Evolutionary conservation across 92 coral and sea anemone species (phyloP), one percentile per base, ranked within the genome.

Genomic region (Porites evermanni): DNA sequence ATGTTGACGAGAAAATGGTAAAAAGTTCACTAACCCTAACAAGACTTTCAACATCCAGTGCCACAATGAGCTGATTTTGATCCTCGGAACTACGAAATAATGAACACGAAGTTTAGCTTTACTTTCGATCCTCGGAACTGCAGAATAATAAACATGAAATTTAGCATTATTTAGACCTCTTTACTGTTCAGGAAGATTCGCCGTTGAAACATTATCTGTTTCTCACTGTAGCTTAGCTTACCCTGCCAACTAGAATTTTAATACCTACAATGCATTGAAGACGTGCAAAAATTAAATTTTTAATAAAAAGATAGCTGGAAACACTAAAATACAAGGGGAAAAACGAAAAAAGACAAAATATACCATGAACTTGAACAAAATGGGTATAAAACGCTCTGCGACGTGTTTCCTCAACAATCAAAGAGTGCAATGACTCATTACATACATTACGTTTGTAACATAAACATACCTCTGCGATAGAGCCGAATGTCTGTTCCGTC

Each of bases 1-100:
- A 3, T 38, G 7, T 0, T 38, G 47, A 38, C 47, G 0, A 38
- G 47, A 38, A 19, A 14, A 56, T 12, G 61, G 61, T 10, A 11
- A 16, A 29, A 16, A 21, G 16, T 44, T 44, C 56, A 76, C 92
- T 70, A 75, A 96, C 98, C 96, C 86, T 89, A 26, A 95, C 80
- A 69, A 91, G 92, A 84, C 94, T 94, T 72, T 94, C 99, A 18
- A 96, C 89, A 76, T 96, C 99, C 77, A 94, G 64, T 0, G 98
- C 93, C 60, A 96, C 89, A 70, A 96, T 80, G 60, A 96, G 82
- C 94, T 96, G 96, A 78, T 95, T 92, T 79, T 91, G 89, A 51
- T 89, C 95, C 64, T 88, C 93, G 20, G 84, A 85, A 68, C 93
- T 93, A 67, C n/a, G 13, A 12, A 5, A 19, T 11, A 24, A 63